Base-by-base conservation (phyloP, 2,113 vertebrate species). In the Menura novaehollandiae region DNA sequence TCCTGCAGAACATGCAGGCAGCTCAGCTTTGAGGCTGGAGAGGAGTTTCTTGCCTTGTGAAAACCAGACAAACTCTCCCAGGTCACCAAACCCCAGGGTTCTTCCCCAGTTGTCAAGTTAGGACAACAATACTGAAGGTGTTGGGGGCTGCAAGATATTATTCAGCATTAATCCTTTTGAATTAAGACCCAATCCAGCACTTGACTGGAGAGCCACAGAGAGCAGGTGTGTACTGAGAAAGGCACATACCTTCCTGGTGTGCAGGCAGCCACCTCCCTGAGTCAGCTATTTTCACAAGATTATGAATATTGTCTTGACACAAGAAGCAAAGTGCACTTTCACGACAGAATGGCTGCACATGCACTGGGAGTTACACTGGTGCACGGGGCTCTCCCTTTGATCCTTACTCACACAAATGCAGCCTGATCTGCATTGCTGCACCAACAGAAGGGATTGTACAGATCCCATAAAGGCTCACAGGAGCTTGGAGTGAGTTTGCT, bases 311-410 rank as follows among this genome's bases (percentile, higher is more conserved):
- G 72, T 37, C 63, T 49, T 84, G 63, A 62, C 63, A 24, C 41
- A 41, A 37, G 74, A 62, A 88, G 21, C 52, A 63, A 49, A 26
- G 30, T 55, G 56, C 60, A 6, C 19, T 69, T 67, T 37, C 56
- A 44, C 0, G 0, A 14, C 1, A 0, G 43, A n/a, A 7, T 2
- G 6, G 52, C 62, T 55, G 44, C 41, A 15, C 1, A 1, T 9
- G 15, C 8, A 3, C 64, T 23, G 33, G 35, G 56, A 43, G n/a
- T 63, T n/a, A 46, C 3, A 1, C 32, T 2, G 11, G 14, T 32
- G 46, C 5, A 3, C 14, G 47, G 62, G 33, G 44, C 49, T 63
- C 30, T 68, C 47, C 30, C 23, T 59, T 41, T 81, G 37, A 39
- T 68, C 90, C 18, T n/a, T 43, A 5, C 19, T 58, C 26, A 1